A percentile compares a stretch with the other conserved stretches of the same genome.
These are phyloP conservation scores for Ibidorhyncha struthersii DNA, from an alignment of 2,113 vertebrate species.

Conservation along the genomic window DNA sequence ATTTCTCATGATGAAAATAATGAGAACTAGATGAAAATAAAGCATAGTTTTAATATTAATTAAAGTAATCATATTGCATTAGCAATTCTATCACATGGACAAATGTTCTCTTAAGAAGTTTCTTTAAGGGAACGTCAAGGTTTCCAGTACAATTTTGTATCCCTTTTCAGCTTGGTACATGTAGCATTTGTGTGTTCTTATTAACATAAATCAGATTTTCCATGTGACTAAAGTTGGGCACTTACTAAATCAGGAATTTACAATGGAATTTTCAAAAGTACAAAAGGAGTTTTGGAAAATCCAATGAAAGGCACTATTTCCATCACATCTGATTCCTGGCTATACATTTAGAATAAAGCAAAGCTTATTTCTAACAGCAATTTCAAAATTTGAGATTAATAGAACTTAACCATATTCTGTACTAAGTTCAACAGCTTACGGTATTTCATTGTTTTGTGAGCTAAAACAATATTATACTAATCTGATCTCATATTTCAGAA, in stretches of 20 bases:
- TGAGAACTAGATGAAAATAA: neutral
- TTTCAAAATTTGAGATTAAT: neutral
- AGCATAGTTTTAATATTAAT: neutral
- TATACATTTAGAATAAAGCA: neutral
- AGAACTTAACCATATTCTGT: neutral
- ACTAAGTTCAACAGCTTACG: neutral
- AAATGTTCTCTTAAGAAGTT: neutral
- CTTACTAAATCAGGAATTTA: neutral
- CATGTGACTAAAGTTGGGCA: neutral
- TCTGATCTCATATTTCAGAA: neutral
- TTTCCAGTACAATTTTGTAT: neutral
- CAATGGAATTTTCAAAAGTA: neutral
- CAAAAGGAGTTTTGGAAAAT: neutral
- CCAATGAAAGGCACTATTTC: neutral
- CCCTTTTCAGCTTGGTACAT: neutral
- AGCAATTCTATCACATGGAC: neutral
- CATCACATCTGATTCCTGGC: neutral
- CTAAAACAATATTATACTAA: neutral
- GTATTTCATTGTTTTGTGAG: neutral
- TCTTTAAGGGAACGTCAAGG: neutral
- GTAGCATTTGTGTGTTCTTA: neutral
- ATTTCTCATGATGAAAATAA: neutral
- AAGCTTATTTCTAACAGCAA: neutral
- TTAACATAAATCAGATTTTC: neutral
- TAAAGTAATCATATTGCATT: neutral